A percentile compares a stretch with the other conserved stretches of the same genome.
phyloP scores from a whole-genome alignment of 2,888 invertebrate species.

The Clunio marinus region DNA sequence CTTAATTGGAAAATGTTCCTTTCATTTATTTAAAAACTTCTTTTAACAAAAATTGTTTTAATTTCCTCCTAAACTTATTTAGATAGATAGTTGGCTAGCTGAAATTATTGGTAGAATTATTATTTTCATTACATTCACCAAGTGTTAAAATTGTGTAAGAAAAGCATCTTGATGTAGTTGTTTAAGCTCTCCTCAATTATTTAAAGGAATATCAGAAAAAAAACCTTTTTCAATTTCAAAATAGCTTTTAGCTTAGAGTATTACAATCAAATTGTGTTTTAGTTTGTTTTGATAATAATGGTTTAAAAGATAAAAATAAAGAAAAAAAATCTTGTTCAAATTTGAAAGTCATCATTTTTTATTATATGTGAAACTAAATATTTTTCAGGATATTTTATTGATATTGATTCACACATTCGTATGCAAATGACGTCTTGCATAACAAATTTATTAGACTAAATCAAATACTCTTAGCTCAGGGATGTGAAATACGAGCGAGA shows the following conservation, averaged over 20 bases:
- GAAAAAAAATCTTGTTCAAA: not conserved
- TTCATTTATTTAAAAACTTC: no score
- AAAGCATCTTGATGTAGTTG: slow-evolving; percentile 1
- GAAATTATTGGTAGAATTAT: no score
- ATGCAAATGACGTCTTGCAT: slow-evolving; percentile 28
- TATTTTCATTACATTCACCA: not conserved
- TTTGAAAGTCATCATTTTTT: not conserved
- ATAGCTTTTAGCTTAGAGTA: slow-evolving; percentile 11
- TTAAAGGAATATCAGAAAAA: no score
- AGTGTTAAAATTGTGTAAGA: slow-evolving; percentile 2
- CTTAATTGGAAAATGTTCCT: no score
- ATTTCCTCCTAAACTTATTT: no score
- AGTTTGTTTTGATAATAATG: slow-evolving; percentile 9
- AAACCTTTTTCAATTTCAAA: not conserved
- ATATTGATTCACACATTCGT: not conserved
- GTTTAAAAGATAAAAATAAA: not conserved
- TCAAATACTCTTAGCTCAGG: slow-evolving; percentile 12
- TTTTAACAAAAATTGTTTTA: no score
- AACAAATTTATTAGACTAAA: slow-evolving; percentile 35
- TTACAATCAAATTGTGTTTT: slow-evolving; percentile 7
- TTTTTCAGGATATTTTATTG: not conserved
- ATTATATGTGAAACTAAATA: not conserved
- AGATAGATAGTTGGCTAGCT: no score
- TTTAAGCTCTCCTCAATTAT: not conserved
- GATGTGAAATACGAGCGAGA: no score